Base-by-base conservation (phyloP, 35 echinoderm and acorn worm species). In the Hemicentrotus pulcherrimus region DNA sequence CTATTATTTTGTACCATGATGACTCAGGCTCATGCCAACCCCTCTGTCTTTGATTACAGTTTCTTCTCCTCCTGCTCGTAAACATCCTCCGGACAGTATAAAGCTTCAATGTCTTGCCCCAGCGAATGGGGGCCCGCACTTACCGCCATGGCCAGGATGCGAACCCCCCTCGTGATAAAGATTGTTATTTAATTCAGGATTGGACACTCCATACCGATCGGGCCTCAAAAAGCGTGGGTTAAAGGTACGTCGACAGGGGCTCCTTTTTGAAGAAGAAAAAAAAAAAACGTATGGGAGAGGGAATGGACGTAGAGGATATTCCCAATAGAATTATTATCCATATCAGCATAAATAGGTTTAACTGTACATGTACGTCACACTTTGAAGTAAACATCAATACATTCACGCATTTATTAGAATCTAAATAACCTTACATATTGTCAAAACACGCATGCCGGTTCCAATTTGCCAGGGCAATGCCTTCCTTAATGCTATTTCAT, bases 41-140 rank as follows among this genome's bases (percentile, higher is more conserved):
- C 65, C 65, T 78, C 65, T 78, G 65, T 78, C 65, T n/a, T 78
- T 78, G 9, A 78, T 78, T 78, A 78, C 65, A 78, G 65, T 78
- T 78, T 78, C 61, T 71, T 71, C 61, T 71, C 61, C 61, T 28
- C 3, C 7, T 78, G 19, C 65, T 78, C 8, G 4, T 78, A 28
- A 59, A 78, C 65, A 78, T 78, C 65, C 65, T 78, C 65, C 24
- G 22, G 28, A 78, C 24, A 2, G 19, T 78, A 7, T 7, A 30
- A 78, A 78, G 15, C 61, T 19, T 70, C 61, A 70, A 18, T 18
- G 18, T 70, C 61, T 70, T 28, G 61, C 61, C 61, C 24, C 19
- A 22, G 19, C 7, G 65, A 30, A 28, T 78, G 19, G 65, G 28
- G 65, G 65, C 65, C 65, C 65, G 1, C 22, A 78, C 2, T 78